Base-by-base conservation (phyloP, 2,797 vertebrate species). In the Ctenosaura bakeri region DNA sequence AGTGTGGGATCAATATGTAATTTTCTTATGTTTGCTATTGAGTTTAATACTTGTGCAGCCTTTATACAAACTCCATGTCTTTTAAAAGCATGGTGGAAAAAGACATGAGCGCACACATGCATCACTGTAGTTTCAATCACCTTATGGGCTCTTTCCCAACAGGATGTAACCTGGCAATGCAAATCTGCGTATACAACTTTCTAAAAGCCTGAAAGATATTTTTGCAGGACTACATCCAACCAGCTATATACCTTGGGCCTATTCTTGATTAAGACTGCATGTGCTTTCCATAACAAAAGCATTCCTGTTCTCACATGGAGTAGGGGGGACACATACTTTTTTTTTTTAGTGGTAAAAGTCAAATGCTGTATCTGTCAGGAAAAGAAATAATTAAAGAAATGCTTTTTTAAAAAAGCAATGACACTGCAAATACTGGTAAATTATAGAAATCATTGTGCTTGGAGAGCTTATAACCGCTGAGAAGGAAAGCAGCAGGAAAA, bases 201-300 rank as follows among this genome's bases (percentile, higher is more conserved):
- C 69, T 0, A 35, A 12, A 52, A 13, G n/a, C 6, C 26, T 38
- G 76, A 66, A 87, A 87, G 69, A 64, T 77, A 79, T 94, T 94
- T 94, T 86, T 77, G 83, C 35, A 89, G 86, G 38, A 94, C 42
- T 66, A 83, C 18, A 4, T 77, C 38, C 62, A 95, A 90, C 88
- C 12, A 78, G 93, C 89, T 78, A 42, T 77, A 88, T 85, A 88
- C 26, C 69, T 0, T 35, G 73, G 54, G 83, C 73, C 12, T 14
- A 80, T 38, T 82, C 0, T 26, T 93, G 84, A 91, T 92, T 90
- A 92, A 84, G 54, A 78, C 12, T 82, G 22, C 8, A 52, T 90
- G 76, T 52, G 42, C 90, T 90, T 93, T 91, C 76, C 38, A 89
- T 46, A 92, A 86, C 56, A 93, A 77, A 86, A 46, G 82, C 3